Evolutionary conservation across 2,113 vertebrate species (phyloP), one percentile per base, ranked within the genome.

Genomic region (Heliornis fulica): DNA sequence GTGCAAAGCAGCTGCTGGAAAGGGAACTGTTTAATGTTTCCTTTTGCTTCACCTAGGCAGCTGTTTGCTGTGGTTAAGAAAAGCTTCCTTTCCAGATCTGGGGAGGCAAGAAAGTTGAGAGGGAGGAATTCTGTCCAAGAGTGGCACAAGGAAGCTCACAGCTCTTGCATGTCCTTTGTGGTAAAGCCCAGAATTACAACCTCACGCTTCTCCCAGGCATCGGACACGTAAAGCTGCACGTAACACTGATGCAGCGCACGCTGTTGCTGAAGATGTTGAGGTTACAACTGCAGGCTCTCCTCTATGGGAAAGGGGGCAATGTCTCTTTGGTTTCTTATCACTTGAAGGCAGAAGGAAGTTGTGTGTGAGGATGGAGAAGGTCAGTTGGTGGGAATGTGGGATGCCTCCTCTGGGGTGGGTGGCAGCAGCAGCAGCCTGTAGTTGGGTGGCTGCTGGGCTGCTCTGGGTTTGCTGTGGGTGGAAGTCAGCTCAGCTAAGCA

Each of bases 261-360:
- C 63, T 91, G 78, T 64, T 69, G 65, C 61, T 87, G 83, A 4
- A 34, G 64, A 31, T 77, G 50, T 34, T 81, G 92, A 87, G 92
- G 90, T 92, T 95, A 6, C 59, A 91, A 90, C 68, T 85, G 68
- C 68, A 81, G 68, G 4, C 87, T 87, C 34, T 45, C 38, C 3
- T 3, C 90, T 88, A 2, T 90, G 93, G 80, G 93, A 89, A 95
- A 83, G 51, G 64, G 76, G 56, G 94, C 65, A n/a, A 8, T 60
- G 88, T 90, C 69, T 74, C 53, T 90, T 93, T 85, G 93, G 93
- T 92, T 93, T 93, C 94, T 96, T 96, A 96, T 96, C 93, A 43
- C 83, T 92, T 23, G 56, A 59, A 86, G 83, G 93, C 96, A 97
- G 96, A 92, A 96, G 95, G 92, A 97, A 92, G 85, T 96, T 66